Base-by-base conservation (phyloP, 2,888 invertebrate species). In the Merodon equestris region DNA sequence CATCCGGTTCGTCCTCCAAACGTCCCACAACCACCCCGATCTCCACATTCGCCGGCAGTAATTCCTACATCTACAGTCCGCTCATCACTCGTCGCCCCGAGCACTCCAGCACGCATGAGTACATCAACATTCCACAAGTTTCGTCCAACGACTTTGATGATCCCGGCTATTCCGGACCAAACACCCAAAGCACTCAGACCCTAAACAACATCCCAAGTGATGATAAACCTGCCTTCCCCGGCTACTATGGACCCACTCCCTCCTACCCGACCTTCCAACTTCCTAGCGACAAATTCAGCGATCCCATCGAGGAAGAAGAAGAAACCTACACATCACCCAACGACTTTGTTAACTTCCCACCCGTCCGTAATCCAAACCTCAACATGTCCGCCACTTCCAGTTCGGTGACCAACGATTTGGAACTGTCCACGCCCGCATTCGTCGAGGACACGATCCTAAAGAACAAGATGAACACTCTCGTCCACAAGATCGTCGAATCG, bases 401-500 rank as follows among this genome's bases (percentile, higher is more conserved):
- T 82, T 89, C 91, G 3, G 91, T 91, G 1, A 91, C 91, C 51
- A 91, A 90, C 51, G 89, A 91, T 27, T 89, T 91, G 40, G 94
- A 94, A 57, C 92, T 94, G 9, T 93, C 95, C 0, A 95, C 95
- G 0, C 95, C 95, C 0, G 90, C 92, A 0, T 94, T 96, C 87
- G 89, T 92, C 10, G 94, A 95, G 85, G 95, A 96, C 83, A 93
- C 93, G 0, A 92, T 92, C 66, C 87, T 96, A 1, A 93, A 94
- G 82, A 92, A 94, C 44, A 95, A 95, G 88, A 94, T 96, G 89
- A 95, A 94, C 84, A 90, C 93, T 0, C 93, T 96, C 82, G 96
- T 96, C 0, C 93, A 93, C 84, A 95, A 95, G 87, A 94, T 96
- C 13, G 95, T 96, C 9, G 93, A 94, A 81, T 95, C 95, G 15